Evolutionary conservation across 2,888 invertebrate species (phyloP).

Genomic region (Tachina grossa): DNA sequence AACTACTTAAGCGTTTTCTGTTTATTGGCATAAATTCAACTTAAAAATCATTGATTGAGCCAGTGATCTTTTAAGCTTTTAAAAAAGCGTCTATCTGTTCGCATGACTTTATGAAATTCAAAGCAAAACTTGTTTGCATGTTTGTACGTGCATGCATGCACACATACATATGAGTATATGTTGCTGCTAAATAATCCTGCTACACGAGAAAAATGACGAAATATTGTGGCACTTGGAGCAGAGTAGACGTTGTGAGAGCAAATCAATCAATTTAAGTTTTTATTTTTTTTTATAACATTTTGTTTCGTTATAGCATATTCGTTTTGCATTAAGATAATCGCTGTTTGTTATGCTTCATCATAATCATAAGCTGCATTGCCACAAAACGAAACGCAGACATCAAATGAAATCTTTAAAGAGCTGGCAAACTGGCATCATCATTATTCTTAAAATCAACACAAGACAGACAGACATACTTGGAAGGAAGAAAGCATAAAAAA

Average conservation of each 20-base stretch:
- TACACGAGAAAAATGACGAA: slow-evolving; percentile 57
- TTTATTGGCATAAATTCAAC: slow-evolving; percentile 40
- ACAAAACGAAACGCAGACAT: slow-evolving; percentile 65
- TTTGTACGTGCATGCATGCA: neutral
- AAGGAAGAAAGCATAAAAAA: neutral
- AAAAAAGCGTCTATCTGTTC: neutral
- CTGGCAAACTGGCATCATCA: slow-evolving; percentile 58
- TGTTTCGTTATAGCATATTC: slow-evolving; percentile 1
- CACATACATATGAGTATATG: too few species aligned
- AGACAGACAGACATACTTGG: neutral
- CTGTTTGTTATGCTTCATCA: slow-evolving; percentile 65
- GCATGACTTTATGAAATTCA: slow-evolving; percentile 1
- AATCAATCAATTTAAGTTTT: slow-evolving; percentile 70
- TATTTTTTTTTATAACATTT: slow-evolving; percentile 23
- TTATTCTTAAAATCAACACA: slow-evolving; percentile 59
- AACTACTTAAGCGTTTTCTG: slow-evolving; percentile 27
- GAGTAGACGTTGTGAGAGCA: slow-evolving; percentile 53
- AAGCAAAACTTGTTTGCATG: slow-evolving; percentile 38
- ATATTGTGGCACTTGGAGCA: slow-evolving; percentile 58
- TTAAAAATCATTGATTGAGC: slow-evolving; percentile 48
- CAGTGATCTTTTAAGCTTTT: slow-evolving; percentile 39
- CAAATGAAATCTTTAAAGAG: slow-evolving; percentile 59
- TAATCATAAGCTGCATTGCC: slow-evolving; percentile 41
- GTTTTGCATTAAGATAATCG: slow-evolving; percentile 67
- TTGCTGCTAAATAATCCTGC: neutral